Evolutionary conservation across 2,113 vertebrate species (phyloP), one percentile per base, ranked within the genome.

Genomic region (Hydrolagus affinis): DNA sequence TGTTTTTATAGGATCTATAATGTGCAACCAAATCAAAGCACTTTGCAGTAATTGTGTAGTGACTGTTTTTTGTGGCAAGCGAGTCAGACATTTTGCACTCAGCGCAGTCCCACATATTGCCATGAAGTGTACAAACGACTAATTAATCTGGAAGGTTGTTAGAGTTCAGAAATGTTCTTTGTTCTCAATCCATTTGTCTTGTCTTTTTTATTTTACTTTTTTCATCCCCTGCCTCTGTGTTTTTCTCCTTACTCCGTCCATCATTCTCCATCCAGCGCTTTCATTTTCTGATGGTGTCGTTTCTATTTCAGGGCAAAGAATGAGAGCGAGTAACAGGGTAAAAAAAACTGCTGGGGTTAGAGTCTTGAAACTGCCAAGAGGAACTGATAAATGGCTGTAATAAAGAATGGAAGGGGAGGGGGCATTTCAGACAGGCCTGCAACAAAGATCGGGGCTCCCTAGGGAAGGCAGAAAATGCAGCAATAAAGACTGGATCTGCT

Each of bases 401-500:
- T n/a, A 80, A 80, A 62, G 60, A 66, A 80, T 28, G 17, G 28
- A 73, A 25, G 15, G 0, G 1, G 7, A 25, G 77, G 59, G 23
- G 30, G 59, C 17, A 12, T 80, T 80, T 62, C 60, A 78, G 59
- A 60, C 12, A 8, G 17, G 77, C 9, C 59, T 19, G 1, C n/a
- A 66, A 28, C 77, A 80, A 80, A 64, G 77, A 80, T 28, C 23
- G 11, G 60, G 23, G 23, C 77, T 80, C 77, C 77, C 59, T 17
- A 15, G 60, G 77, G 77, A 80, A 64, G 77, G 23, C 28, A 64
- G 75, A 19, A 80, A 80, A 15, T 62, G 12, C 23, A 64, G 12
- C 77, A 80, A 80, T 64, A 80, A 80, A 80, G 64, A 64, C 59
- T 64, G 77, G 23, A 64, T 23, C 59, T 28, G 19, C 77, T 30